Evolutionary conservation across 1,140 invertebrate genomes (phyloP).

Genomic region (Lineus longissimus): DNA sequence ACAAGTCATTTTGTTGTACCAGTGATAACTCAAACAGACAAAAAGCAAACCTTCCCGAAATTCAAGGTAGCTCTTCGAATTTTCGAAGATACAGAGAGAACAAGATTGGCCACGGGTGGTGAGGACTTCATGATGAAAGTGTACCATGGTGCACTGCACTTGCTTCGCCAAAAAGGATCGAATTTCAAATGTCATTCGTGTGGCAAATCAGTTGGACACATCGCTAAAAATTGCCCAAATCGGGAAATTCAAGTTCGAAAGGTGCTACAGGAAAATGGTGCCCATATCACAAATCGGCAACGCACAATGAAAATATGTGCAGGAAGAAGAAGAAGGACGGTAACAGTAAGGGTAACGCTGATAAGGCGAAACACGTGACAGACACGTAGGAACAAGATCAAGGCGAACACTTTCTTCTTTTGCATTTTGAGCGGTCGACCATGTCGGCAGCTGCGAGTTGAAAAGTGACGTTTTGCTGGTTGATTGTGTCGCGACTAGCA

Average conservation of each 20-base stretch:
- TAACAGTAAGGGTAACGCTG: neutral
- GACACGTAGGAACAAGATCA: neutral
- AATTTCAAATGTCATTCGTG: neutral
- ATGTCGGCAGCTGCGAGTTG: neutral
- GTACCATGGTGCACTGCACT: neutral
- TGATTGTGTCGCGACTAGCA: constrained; percentile 18
- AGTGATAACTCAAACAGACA: constrained; percentile 11
- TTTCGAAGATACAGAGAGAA: constrained; percentile 20
- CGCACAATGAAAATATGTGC: neutral
- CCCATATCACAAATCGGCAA: neutral
- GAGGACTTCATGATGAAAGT: constrained; percentile 9
- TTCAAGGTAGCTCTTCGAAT: constrained; percentile 20
- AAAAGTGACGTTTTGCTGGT: constrained; percentile 9
- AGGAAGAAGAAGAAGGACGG: neutral
- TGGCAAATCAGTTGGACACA: neutral
- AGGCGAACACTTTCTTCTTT: neutral
- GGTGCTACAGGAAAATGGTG: neutral
- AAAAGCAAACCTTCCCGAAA: constrained; percentile 8
- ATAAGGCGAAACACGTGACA: neutral
- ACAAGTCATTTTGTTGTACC: constrained; percentile 14
- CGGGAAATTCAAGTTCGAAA: neutral
- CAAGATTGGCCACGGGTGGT: neutral
- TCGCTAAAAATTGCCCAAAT: neutral
- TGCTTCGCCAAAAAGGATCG: neutral
- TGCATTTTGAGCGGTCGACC: no score